A percentile compares a stretch with the other conserved stretches of the same genome.
Evolutionary conservation across 2,888 invertebrate genomes (phyloP).

Genomic region (Aricia artaxerxes): DNA sequence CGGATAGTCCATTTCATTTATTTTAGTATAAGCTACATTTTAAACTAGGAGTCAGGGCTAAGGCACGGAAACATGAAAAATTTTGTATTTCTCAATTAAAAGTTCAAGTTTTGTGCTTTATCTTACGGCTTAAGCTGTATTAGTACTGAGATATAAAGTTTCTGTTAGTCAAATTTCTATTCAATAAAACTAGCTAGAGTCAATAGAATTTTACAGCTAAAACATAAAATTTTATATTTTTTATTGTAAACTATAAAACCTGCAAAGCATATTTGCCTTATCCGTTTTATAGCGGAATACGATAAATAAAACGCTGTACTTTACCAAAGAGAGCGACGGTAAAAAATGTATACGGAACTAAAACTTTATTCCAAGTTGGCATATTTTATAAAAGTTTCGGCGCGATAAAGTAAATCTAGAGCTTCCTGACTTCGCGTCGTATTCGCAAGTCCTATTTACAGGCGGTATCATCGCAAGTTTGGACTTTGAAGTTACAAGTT

Average conservation of each 20-base stretch:
- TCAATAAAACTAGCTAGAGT: not conserved
- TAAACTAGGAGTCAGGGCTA: no score
- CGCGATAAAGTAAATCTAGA: not conserved
- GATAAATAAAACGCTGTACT: not conserved
- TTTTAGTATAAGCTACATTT: no score
- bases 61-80: no score
- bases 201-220: not conserved
- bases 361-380: conserved; percentile 7
- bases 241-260: not conserved
- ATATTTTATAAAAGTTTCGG: conserved; percentile 7
- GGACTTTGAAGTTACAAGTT: not conserved
- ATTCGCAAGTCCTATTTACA: conserved; percentile 4
- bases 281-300: not conserved
- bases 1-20: no score
- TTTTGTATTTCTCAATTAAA: no score
- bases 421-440: conserved; percentile 6
- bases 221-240: not conserved
- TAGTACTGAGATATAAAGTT: not conserved
- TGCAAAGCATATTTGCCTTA: not conserved
- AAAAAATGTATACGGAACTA: conserved; percentile 7
- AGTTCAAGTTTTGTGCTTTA: no score
- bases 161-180: not conserved
- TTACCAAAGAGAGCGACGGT: not conserved
- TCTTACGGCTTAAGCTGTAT: no score
- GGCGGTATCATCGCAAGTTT: conserved; percentile 15